Evolutionary conservation across 2,888 invertebrate species (phyloP), one percentile per base, ranked within the genome.

Genomic region (Isoperla grammatica): DNA sequence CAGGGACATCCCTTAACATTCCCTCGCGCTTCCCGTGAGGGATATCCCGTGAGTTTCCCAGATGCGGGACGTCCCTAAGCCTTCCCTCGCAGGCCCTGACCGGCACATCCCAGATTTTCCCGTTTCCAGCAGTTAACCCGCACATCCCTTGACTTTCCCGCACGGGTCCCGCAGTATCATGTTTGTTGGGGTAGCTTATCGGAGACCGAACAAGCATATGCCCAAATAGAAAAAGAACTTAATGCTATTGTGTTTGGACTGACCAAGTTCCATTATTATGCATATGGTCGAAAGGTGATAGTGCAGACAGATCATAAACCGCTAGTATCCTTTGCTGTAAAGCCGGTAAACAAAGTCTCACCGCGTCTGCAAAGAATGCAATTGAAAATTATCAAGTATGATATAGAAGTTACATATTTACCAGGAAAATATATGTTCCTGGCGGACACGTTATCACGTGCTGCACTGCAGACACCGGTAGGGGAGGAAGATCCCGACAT

Each of bases 161-260:
- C n/a, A n/a, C n/a, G n/a, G n/a, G n/a, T n/a, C n/a, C n/a, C n/a
- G n/a, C n/a, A n/a, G n/a, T n/a, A n/a, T n/a, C n/a, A n/a, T n/a
- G n/a, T n/a, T n/a, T n/a, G n/a, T n/a, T n/a, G n/a, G n/a, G n/a
- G 59, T 3, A 59, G 59, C 39, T 17, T 59, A 13, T 37, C 29
- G n/a, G 8, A 13, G n/a, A 40, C 29, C n/a, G 58, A 58, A 22
- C 19, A 35, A 15, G 6, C 13, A 2, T 56, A 46, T 22, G 50
- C 58, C 11, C 2, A 11, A 11, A n/a, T 45, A 45, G 45, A 45
- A 9, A 45, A 45, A 9, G 45, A 45, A 15, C 13, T 59, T 12
- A 19, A 55, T 5, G 4, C 54, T 6, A 50, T 58, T 12, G 54
- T 58, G 19, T 58, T 56, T n/a, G 35, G 49, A 22, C 35, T 35